Evolutionary conservation across 2,113 vertebrate genomes (phyloP), one percentile per base, ranked within the genome.

Genomic region (Dendropsophus ebraccatus): DNA sequence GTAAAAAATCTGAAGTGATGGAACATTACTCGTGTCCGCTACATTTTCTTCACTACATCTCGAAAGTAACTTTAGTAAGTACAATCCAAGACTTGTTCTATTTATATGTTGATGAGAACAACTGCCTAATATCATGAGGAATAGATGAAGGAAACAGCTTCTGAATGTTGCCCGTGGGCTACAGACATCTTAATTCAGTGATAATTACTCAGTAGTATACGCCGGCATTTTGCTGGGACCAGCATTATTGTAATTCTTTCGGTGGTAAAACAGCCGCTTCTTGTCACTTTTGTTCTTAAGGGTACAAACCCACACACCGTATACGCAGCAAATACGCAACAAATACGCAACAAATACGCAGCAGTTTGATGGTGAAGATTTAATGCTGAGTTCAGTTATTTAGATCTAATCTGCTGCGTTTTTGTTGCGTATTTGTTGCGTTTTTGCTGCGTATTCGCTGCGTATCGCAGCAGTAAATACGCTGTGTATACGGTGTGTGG

Each of bases 101-200:
- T 80, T 80, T 80, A 80, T 80, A 80, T 62, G 77, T 80, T 80
- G 77, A 60, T 80, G 77, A 81, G 79, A 81, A 67, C 21, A 25
- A 49, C 56, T 17, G 62, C 25, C 12, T 19, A 81, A 67, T 60
- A 60, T 60, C 35, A 80, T 41, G 35, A 80, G 52, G 32, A 80
- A n/a, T 12, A 62, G 56, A 79, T 7, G 32, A 16, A 69, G 23
- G 5, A n/a, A 25, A 60, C 79, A 49, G 30, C 58, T 60, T 41
- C 25, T 47, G 32, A 47, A 81, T 67, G 79, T 47, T 49, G 79
- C 79, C 79, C 17, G 79, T 67, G 58, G 79, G 79, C 58, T 67
- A 30, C 79, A 81, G 79, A 67, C 79, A 49, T 65, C 58, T 67
- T 67, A 81, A 67, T 81, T 19, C 58, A 49, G 56, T 49, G 79